A percentile compares a stretch with the other conserved stretches of the same genome.
These are phyloP conservation scores for Cottoperca gobio DNA, from an alignment of 2,797 vertebrate genomes.

Conservation along the genomic window DNA sequence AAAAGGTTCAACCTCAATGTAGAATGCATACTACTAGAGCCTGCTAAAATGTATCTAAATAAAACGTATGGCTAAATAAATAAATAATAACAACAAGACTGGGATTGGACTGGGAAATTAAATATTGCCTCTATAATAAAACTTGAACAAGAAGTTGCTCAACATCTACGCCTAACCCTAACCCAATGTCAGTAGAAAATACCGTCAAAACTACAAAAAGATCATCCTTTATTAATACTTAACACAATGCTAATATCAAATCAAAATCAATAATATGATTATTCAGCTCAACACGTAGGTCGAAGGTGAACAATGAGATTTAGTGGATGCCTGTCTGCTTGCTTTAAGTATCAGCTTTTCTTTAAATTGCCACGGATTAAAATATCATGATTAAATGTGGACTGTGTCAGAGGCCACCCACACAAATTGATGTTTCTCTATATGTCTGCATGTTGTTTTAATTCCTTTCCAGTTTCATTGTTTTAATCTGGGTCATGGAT, in stretches of 20 bases:
- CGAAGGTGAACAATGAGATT: constrained; percentile 42
- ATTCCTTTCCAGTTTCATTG: constrained; percentile 50
- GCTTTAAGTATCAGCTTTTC: constrained; percentile 19
- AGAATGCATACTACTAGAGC: background rate
- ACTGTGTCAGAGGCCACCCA: constrained; percentile 48
- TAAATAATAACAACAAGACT: background rate
- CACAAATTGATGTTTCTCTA: constrained; percentile 38
- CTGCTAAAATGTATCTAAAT: background rate
- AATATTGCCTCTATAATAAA: background rate
- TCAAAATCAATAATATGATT: too few species aligned
- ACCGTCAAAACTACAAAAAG: constrained; percentile 8
- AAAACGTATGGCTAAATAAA: background rate
- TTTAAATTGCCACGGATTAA: constrained; percentile 52
- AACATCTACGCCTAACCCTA: too few species aligned
- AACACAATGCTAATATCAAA: constrained; percentile 31
- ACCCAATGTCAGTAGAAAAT: background rate
- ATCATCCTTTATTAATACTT: constrained; percentile 12
- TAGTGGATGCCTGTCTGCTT: constrained; percentile 37
- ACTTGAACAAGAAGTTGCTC: background rate
- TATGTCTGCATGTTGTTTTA: constrained; percentile 38
- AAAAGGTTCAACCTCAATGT: background rate
- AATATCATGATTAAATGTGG: constrained; percentile 44
- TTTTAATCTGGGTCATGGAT: constrained; percentile 62
- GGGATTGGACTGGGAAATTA: background rate
- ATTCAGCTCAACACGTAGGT: constrained; percentile 35